Conservation (phyloP, 2,113 vertebrate genomes). For the Pangasianodon gigas region DNA sequence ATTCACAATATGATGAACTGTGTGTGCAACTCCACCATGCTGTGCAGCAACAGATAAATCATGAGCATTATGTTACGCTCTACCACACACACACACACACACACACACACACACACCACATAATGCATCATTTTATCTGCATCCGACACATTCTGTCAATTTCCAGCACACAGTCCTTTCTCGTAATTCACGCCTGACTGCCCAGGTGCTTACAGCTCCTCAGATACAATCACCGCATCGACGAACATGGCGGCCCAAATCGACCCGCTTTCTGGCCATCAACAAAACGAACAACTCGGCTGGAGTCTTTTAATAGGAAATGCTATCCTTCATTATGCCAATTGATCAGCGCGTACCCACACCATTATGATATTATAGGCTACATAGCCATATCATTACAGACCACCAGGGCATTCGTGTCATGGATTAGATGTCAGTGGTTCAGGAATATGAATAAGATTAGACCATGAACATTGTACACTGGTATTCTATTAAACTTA, state of each 20-base stretch:
- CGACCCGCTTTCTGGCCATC: slow-evolving; percentile 33
- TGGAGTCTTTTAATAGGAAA: slow-evolving; percentile 33
- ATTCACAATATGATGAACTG: slow-evolving; percentile 46
- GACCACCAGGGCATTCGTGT: slow-evolving; percentile 28
- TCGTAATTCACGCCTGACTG: slow-evolving; percentile 52
- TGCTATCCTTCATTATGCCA: slow-evolving; percentile 39
- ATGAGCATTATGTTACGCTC: slow-evolving; percentile 41
- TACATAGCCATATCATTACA: slow-evolving; percentile 28
- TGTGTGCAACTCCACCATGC: slow-evolving; percentile 39
- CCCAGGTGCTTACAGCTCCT: slow-evolving; percentile 43
- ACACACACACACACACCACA: slow-evolving; percentile 15
- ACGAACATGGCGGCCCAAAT: slow-evolving; percentile 36
- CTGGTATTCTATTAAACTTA: background rate
- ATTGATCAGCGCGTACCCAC: slow-evolving; percentile 33
- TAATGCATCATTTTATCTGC: slow-evolving; percentile 56
- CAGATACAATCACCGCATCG: slow-evolving; percentile 54
- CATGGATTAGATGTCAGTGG: slow-evolving; percentile 35
- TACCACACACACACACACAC: slow-evolving; percentile 21
- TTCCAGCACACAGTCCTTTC: slow-evolving; percentile 47
- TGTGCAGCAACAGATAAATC: slow-evolving; percentile 49
- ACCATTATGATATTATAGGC: slow-evolving; percentile 27
- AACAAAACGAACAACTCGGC: slow-evolving; percentile 27
- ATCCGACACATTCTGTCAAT: slow-evolving; percentile 54
- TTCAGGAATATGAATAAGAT: slow-evolving; percentile 10
- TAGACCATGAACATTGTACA: background rate